Percentiles rank a stretch among this genome's conserved stretches.
phyloP scores from a whole-genome alignment of 2,797 vertebrate genomes.

The Natrix natrix region DNA sequence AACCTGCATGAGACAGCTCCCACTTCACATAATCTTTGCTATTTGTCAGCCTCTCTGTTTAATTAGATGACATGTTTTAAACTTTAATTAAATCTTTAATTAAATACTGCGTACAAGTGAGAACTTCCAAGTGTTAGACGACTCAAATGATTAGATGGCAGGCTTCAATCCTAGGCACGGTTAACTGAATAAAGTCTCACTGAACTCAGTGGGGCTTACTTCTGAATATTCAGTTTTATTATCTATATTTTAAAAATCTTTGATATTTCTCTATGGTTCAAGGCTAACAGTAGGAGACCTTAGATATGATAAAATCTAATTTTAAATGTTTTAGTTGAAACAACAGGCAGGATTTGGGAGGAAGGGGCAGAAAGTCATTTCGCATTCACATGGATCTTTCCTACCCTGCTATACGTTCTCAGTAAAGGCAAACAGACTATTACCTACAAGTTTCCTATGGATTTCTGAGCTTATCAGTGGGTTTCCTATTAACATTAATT shows the following conservation, averaged over 20 bases:
- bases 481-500: conserved; percentile 26
- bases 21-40: not conserved
- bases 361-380: not conserved
- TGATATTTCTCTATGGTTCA: not conserved
- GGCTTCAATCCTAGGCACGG: not conserved
- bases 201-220: not conserved
- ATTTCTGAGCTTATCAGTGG: conserved; percentile 15
- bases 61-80: not conserved
- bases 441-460: not conserved
- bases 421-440: not conserved
- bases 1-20: not conserved
- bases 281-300: not conserved
- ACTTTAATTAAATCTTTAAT: not conserved
- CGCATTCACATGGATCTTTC: not conserved
- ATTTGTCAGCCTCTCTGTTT: not conserved
- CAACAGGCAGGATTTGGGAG: not conserved
- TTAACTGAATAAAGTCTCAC: not conserved
- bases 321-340: not conserved
- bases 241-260: not conserved
- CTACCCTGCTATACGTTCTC: not conserved
- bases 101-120: not conserved
- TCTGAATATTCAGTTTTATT: not conserved
- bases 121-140: not conserved
- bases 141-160: not conserved
- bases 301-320: not conserved